Base-by-base conservation (phyloP, 2,888 invertebrate species). In the Trypoxylon attenuatum region DNA sequence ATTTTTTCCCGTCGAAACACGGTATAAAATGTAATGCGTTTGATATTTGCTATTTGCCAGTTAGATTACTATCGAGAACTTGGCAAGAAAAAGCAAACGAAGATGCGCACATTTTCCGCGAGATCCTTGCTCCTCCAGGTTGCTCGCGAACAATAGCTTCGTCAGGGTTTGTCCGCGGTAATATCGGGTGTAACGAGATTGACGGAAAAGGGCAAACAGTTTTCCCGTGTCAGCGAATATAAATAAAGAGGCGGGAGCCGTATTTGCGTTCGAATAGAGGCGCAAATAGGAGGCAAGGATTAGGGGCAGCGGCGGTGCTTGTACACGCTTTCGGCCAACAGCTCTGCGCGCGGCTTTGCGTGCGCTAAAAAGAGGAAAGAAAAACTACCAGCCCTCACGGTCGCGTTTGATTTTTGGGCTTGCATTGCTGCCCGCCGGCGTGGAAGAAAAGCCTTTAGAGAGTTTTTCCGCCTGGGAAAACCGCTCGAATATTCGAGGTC, bases 401-500 rank as follows among this genome's bases (percentile, higher is more conserved):
- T 57, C 73, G 73, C 78, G 78, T 84, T 85, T 83, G 85, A 85
- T 84, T 84, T 85, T 84, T 80, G 79, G 71, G 81, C 79, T n/a
- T 70, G 82, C 84, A 85, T 85, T 85, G 82, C 82, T 77, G 77
- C 23, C 64, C 80, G 62, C 54, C 83, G 82, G 80, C 53, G 76
- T 72, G 83, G 77, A 79, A 83, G 71, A 54, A 79, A 78, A 76
- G 71, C 78, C 81, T 84, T 84, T 84, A 78, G 78, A 84, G 81
- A 80, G 77, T 82, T 84, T 84, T 85, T 85, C 82, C 82, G 80
- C 79, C 78, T 81, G 83, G 82, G 72, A 82, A 83, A 73, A 45
- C 73, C 76, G 53, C 39, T 65, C 73, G 73, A 77, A 79, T 79
- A 78, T 80, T 69, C 64, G 45, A 59, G 71, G 62, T 65, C 42